A percentile compares a stretch with the other conserved stretches of the same genome.
Evolutionary conservation across 2,797 vertebrate species (phyloP).

Genomic region (Gobio occitaniae): DNA sequence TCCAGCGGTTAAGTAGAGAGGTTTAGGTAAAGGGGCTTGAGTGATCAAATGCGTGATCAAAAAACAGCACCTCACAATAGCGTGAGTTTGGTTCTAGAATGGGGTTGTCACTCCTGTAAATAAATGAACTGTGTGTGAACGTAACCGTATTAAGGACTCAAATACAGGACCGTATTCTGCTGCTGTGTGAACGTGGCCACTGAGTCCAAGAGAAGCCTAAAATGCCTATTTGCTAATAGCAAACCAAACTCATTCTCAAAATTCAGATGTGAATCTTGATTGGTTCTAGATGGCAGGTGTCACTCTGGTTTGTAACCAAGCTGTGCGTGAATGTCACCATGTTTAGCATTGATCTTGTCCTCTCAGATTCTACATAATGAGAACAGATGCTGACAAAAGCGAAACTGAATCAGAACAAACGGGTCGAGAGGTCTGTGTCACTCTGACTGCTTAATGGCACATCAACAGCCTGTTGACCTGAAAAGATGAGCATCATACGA

Average conservation of each 20-base stretch:
- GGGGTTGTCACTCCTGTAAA: too few relatives aligned
- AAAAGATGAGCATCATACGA: constrained; percentile 14
- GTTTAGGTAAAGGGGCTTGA: too few relatives aligned
- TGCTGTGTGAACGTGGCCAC: too few relatives aligned
- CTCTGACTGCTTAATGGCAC: constrained; percentile 37
- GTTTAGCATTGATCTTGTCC: background rate
- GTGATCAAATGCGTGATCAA: too few relatives aligned
- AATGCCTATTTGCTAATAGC: background rate
- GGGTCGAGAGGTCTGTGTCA: background rate
- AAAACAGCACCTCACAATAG: too few relatives aligned
- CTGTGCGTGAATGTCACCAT: background rate
- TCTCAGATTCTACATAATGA: background rate
- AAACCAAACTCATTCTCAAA: background rate
- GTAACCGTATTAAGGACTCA: too few relatives aligned
- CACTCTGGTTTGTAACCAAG: background rate
- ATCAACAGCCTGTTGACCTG: constrained; percentile 41
- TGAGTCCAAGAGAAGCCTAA: background rate
- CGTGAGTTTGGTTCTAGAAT: too few relatives aligned
- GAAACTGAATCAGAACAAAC: background rate
- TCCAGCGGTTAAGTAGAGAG: too few relatives aligned
- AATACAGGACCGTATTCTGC: too few relatives aligned
- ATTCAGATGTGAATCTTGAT: background rate
- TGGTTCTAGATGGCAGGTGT: too few relatives aligned
- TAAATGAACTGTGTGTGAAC: too few relatives aligned
- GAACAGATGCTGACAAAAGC: background rate